Conservation (phyloP, 1,140 invertebrate species). For the Drosophila teissieri region DNA sequence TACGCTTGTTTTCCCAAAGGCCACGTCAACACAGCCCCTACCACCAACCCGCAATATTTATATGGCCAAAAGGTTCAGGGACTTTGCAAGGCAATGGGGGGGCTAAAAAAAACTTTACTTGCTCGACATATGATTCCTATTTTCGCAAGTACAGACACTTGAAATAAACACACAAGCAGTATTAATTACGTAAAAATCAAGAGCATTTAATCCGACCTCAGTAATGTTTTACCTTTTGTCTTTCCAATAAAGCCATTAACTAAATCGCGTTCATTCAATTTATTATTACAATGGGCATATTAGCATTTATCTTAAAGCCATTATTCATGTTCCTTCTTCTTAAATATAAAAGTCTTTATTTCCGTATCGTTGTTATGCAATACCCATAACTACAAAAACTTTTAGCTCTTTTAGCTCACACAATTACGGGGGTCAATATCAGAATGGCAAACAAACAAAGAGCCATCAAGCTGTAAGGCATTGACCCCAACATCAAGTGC, state of each 20-base stretch:
- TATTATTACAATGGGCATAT: too few relatives aligned
- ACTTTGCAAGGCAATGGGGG: constrained; percentile 5
- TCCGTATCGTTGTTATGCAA: too few relatives aligned
- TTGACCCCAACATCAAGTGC: constrained; percentile 59
- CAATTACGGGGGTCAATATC: constrained; percentile 24
- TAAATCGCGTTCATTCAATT: too few relatives aligned
- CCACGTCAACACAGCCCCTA: constrained; percentile 53
- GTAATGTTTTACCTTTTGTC: too few relatives aligned
- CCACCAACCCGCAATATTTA: background rate
- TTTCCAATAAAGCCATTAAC: too few relatives aligned
- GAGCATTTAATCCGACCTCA: too few relatives aligned
- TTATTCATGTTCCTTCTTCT: too few relatives aligned
- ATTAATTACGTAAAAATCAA: background rate
- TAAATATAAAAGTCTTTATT: too few relatives aligned
- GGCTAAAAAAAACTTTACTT: constrained; percentile 44
- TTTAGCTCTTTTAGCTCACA: background rate
- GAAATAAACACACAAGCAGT: background rate
- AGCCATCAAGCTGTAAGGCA: constrained; percentile 31
- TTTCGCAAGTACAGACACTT: constrained; percentile 28
- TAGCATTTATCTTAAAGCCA: too few relatives aligned
- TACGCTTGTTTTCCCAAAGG: constrained; percentile 59
- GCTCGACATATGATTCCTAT: constrained; percentile 56
- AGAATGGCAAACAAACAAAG: constrained; percentile 16
- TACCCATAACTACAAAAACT: background rate
- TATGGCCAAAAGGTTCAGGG: constrained; percentile 41